Evolutionary conservation across 2,888 invertebrate species (phyloP), one percentile per base, ranked within the genome.

Genomic region (Andrena dorsata): DNA sequence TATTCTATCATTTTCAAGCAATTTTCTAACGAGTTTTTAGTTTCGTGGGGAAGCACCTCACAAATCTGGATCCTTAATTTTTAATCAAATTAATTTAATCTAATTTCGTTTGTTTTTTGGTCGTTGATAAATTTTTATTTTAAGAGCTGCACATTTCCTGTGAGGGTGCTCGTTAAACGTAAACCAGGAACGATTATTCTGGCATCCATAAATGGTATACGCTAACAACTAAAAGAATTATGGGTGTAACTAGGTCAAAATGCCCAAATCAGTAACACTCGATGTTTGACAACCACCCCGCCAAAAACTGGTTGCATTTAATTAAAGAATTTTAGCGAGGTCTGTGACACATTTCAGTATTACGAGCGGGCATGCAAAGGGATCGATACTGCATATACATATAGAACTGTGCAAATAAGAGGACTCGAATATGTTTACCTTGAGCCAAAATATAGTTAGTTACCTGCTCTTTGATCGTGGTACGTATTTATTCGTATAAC

Each of bases 271-370:
- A 89, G 90, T 87, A 84, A 81, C 79, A 85, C 86, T 86, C 86
- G 80, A 69, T 76, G 78, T 85, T 84, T 85, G 81, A 80, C 82
- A 72, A 88, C 80, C 83, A 71, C 86, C 89, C 89, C 89, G 91
- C 91, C 89, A 90, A 91, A 92, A 91, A 90, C 87, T 90, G 89
- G 89, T 91, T 89, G 86, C 88, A 91, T 90, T 91, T 91, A 90
- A 91, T 91, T 90, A 90, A 90, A 92, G 86, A 85, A 84, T 87
- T 89, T 86, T 80, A 74, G 65, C 65, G 26, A 73, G 58, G 56
- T 66, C 64, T 73, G 30, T 65, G 64, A 64, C 30, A 76, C 56
- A 56, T 82, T 74, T 56, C 26, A 10, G 47, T 74, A 41, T 64
- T 49, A 72, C 49, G 35, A 71, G 35, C 78, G 69, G 61, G 69